Base-by-base conservation (phyloP, 2,888 invertebrate species). In the Scaptomyza polygonia region DNA sequence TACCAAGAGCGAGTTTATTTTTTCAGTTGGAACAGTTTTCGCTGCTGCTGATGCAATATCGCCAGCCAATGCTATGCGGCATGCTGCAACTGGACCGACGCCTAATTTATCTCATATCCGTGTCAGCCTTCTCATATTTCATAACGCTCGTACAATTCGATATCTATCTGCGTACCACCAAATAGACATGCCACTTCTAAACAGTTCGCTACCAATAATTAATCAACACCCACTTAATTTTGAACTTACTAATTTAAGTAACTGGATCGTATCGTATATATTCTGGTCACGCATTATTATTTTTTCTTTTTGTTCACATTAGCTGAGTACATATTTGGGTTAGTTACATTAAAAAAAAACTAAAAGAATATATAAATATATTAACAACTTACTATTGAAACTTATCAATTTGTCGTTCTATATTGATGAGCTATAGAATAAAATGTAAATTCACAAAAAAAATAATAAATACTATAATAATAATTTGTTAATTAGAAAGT, bases 101-200 rank as follows among this genome's bases (percentile, higher is more conserved):
- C 5, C 70, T 89, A 52, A 75, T 88, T 12, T 89, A 75, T 54
- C 48, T 88, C 4, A 88, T 86, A 16, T 80, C 88, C 5, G 83
- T 80, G 16, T 80, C 88, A 5, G 89, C 75, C 14, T 84, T 89
- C 32, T 78, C 85, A 27, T 88, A 89, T 36, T 89, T 89, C 54
- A 88, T 89, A 39, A 89, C 89, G 11, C 73, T 89, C 18, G 82
- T 89, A n/a, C 89, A 89, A 42, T 89, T 88, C 48, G 86, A 89
- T 63, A 40, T 86, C 2, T 73, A 83, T 64, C 25, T 80, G 29
- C 80, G 80, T 12, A 73, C 27, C n/a, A 45, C 18, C 29, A 47
- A 67, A 1, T 52, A 58, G 40, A 32, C 32, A 32, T 32, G 32
- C 32, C 12, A 32, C 32, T 12, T 12, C 11, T 30, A 30, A 5